phyloP scores from a whole-genome alignment of 2,113 vertebrate genomes.

The Paracanthobrama guichenoti region DNA sequence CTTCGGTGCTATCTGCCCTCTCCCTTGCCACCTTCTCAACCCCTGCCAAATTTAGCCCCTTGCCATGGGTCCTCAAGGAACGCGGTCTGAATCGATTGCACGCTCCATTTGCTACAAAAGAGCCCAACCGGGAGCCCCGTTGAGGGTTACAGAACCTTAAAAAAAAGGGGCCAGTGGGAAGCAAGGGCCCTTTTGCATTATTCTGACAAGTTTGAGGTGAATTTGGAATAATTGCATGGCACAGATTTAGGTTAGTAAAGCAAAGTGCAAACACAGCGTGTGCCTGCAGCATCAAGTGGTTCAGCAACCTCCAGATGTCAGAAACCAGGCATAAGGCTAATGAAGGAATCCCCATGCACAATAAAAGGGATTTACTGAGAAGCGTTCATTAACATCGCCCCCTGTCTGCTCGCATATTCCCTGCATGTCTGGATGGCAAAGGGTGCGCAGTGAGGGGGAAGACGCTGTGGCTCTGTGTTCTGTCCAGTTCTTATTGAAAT shows the following conservation, averaged over 20 bases:
- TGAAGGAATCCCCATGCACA: conserved; percentile 32
- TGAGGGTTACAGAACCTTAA: conserved; percentile 55
- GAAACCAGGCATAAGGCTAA: background rate
- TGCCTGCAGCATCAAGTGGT: background rate
- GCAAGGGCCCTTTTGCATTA: conserved; percentile 34
- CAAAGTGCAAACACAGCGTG: conserved; percentile 41
- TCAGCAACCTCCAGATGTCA: conserved; percentile 16
- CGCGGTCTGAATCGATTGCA: conserved; percentile 61
- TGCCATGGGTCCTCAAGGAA: conserved; percentile 55
- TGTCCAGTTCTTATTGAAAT: conserved; percentile 33
- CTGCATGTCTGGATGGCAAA: conserved; percentile 19
- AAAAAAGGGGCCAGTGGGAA: conserved; percentile 18
- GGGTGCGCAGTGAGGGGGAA: conserved; percentile 20
- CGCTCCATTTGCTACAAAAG: conserved; percentile 66
- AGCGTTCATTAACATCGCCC: conserved; percentile 8
- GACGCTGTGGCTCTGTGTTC: conserved; percentile 22
- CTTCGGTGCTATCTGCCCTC: background rate
- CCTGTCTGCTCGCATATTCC: conserved; percentile 20
- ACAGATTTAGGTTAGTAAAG: conserved; percentile 61
- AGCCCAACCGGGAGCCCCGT: conserved; percentile 40
- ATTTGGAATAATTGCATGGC: conserved; percentile 49
- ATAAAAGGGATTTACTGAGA: conserved; percentile 36
- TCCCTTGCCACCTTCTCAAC: background rate
- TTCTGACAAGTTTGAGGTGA: conserved; percentile 25
- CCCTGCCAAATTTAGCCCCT: conserved; percentile 38